Evolutionary conservation across 2,113 vertebrate genomes (phyloP).

Genomic region (Xenotilapia longispinis): DNA sequence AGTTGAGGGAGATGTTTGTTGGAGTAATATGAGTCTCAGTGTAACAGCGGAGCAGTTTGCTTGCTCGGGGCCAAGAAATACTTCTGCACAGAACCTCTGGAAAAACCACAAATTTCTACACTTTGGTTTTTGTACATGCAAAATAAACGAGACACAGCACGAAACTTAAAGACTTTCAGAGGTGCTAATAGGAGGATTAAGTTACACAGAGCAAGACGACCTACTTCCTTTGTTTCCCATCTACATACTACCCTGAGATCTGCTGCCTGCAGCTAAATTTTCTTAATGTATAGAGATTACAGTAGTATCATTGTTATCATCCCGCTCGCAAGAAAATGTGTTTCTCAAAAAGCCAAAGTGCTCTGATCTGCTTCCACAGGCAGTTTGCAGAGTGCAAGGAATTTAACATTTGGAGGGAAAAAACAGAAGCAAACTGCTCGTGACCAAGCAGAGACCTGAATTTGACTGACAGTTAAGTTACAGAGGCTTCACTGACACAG

Average conservation of each 20-base stretch:
- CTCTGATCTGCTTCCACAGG: background rate
- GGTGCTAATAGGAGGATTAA: background rate
- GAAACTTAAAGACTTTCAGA: background rate
- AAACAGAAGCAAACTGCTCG: background rate
- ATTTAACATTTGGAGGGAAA: conserved; percentile 17
- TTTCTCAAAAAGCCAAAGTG: background rate
- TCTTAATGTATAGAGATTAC: background rate
- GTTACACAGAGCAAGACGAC: background rate
- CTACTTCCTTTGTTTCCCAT: background rate
- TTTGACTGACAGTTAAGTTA: background rate
- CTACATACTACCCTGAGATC: background rate
- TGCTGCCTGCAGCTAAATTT: background rate
- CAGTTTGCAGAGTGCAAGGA: conserved; percentile 1
- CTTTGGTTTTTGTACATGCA: background rate
- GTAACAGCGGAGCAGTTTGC: background rate
- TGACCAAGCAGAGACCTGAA: background rate
- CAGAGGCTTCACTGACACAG: background rate
- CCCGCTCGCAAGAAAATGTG: background rate
- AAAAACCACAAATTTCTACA: background rate
- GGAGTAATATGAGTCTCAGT: background rate
- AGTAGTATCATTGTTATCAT: background rate
- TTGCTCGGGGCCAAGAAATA: background rate
- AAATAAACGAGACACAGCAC: background rate
- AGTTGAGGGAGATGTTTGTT: background rate
- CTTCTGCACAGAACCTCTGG: background rate